Evolutionary conservation across 2,797 vertebrate genomes (phyloP).

Genomic region (Ataeniobius toweri): DNA sequence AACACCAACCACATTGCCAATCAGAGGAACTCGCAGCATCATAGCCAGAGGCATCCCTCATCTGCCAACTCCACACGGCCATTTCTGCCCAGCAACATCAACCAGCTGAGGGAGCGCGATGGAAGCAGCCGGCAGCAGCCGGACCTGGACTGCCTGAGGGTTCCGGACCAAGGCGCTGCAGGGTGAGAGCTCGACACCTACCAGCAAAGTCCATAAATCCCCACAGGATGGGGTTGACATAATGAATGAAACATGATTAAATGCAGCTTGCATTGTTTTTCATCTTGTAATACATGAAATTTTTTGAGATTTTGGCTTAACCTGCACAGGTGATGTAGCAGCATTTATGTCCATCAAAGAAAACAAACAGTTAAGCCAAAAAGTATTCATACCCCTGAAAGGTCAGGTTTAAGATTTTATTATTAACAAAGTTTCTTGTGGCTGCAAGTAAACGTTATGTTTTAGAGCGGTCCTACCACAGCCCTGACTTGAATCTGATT

Average conservation of each 20-base stretch:
- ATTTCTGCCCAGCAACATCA: slow-evolving; percentile 82
- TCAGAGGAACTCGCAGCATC: slow-evolving; percentile 79
- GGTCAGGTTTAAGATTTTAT: too few species aligned
- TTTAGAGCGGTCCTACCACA: too few species aligned
- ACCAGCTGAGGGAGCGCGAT: slow-evolving; percentile 72
- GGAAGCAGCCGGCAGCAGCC: slow-evolving; percentile 81
- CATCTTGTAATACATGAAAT: too few species aligned
- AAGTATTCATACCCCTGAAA: too few species aligned
- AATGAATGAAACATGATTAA: not conserved
- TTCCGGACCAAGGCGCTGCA: slow-evolving; percentile 95
- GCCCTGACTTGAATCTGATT: too few species aligned
- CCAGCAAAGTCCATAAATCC: not conserved
- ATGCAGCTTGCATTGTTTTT: not conserved
- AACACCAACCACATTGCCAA: slow-evolving; percentile 76
- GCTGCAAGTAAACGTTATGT: too few species aligned
- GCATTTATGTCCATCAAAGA: too few species aligned
- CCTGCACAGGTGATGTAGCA: too few species aligned
- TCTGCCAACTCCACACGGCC: slow-evolving; percentile 76
- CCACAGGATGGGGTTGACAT: not conserved
- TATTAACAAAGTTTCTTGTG: too few species aligned
- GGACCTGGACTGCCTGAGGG: slow-evolving; percentile 92
- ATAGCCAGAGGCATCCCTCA: slow-evolving; percentile 69
- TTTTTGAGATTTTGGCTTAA: too few species aligned
- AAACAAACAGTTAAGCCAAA: too few species aligned
- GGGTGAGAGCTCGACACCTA: slow-evolving; percentile 84